These are phyloP conservation scores for Drosophila ambigua DNA, from an alignment of 1,140 invertebrate species.

Conservation along the genomic window DNA sequence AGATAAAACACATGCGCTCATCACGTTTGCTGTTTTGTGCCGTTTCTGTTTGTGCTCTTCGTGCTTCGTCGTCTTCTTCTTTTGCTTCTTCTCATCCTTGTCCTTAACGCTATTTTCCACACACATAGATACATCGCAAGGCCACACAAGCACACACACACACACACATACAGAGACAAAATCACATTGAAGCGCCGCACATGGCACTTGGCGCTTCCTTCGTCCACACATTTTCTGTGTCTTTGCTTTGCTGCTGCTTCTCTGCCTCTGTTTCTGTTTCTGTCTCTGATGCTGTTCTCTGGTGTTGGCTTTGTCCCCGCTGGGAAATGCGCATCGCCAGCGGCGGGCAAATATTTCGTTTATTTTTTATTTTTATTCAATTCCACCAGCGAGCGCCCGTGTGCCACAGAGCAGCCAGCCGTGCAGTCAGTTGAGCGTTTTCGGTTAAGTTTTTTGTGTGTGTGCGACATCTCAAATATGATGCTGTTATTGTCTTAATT, in stretches of 20 bases:
- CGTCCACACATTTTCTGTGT: conserved; percentile 15
- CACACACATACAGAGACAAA: conserved; percentile 36
- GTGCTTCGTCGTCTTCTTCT: conserved; percentile 24
- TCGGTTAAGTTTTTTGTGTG: conserved; percentile 33
- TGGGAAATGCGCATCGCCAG: conserved; percentile 73
- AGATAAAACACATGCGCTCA: conserved; percentile 82
- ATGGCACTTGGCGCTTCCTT: conserved; percentile 74
- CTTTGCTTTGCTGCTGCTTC: conserved; percentile 11
- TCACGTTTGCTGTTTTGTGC: conserved; percentile 69
- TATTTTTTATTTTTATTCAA: conserved; percentile 51
- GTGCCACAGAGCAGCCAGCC: too few species aligned
- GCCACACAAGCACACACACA: conserved; percentile 34
- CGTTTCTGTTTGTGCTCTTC: conserved; percentile 59
- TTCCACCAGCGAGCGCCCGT: conserved; percentile 40
- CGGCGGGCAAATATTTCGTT: conserved; percentile 65
- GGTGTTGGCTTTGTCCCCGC: conserved; percentile 61
- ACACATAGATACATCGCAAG: conserved; percentile 30
- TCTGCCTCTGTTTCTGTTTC: conserved; percentile 15
- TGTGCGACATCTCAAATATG: conserved; percentile 15
- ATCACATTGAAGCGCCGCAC: conserved; percentile 63
- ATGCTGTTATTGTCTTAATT: conserved; percentile 48
- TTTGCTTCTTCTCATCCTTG: conserved; percentile 20
- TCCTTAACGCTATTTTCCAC: conserved; percentile 6
- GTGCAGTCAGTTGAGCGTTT: too few species aligned
- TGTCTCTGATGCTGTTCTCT: conserved; percentile 20